Base-by-base conservation (phyloP, 2,888 invertebrate genomes). In the Agrotis clavis region DNA sequence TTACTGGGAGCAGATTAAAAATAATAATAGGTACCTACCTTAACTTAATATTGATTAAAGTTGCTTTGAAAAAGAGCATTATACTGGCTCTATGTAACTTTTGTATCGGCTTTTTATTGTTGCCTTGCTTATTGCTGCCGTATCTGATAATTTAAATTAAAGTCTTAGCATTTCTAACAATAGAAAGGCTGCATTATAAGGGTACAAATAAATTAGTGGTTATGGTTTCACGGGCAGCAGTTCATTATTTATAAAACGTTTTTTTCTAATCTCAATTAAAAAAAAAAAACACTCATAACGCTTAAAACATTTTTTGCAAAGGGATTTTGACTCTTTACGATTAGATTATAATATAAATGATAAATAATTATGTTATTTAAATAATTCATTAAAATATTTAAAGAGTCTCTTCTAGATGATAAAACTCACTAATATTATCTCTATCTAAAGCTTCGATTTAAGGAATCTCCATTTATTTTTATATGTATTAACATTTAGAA, bases 391-490 rank as follows among this genome's bases (percentile, higher is more conserved):
- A 41, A 64, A 68, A 77, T 71, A 67, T 57, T 62, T 66, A 65
- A 67, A 75, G 67, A 83, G 56, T 81, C 74, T 84, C 78, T 79
- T 72, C 48, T 83, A 79, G 65, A 79, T 81, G 63, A 75, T 82
- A 74, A 53, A 60, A 54, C 53, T 54, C 77, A 69, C 45, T 66
- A 50, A 74, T 68, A 66, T 68, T 78, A 79, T 75, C 78, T 69
- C 61, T 78, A 63, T 78, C 47, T 61, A 81, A 76, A 70, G 78
- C 80, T 78, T 85, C 70, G 54, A 79, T 71, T 25, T 86, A 82
- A 82, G 77, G 81, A 87, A 87, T 83, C 85, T 86, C 82, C 67
- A 81, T 71, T 84, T 86, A 86, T 87, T 87, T 87, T 87, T 86
- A 71, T 87, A 87, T 70, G 60, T 79, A 82, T 73, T 64, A 78